Conservation (phyloP, 1,140 invertebrate species). For the Piezodorus guildinii region DNA sequence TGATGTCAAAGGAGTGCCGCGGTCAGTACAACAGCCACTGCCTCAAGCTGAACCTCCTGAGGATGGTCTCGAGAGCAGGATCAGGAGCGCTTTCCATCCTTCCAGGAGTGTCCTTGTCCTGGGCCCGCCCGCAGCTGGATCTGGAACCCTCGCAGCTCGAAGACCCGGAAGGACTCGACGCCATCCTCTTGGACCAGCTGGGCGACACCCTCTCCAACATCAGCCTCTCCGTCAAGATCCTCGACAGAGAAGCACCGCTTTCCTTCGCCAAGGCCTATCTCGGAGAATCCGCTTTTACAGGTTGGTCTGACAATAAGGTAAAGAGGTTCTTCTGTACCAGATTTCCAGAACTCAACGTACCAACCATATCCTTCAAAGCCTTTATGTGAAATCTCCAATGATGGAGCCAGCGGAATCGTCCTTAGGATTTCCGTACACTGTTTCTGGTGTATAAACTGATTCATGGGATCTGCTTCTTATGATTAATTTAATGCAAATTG, state of each 20-base stretch:
- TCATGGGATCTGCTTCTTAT: too few relatives aligned
- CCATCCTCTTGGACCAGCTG: constrained; percentile 4
- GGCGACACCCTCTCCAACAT: constrained; percentile 14
- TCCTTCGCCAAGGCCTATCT: constrained; percentile 16
- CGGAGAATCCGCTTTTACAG: constrained; percentile 5
- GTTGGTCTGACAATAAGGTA: background rate
- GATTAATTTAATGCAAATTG: too few relatives aligned
- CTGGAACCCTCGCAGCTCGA: constrained; percentile 34
- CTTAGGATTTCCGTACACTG: too few relatives aligned
- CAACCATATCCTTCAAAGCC: too few relatives aligned
- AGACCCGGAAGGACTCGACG: constrained; percentile 44
- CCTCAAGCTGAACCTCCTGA: constrained; percentile 65
- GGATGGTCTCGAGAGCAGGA: constrained; percentile 55
- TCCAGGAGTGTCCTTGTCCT: constrained; percentile 33
- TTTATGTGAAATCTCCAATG: too few relatives aligned
- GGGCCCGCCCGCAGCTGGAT: constrained; percentile 7
- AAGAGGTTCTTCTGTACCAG: too few relatives aligned
- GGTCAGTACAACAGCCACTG: constrained; percentile 61
- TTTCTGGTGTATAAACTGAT: too few relatives aligned
- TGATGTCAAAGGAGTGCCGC: constrained; percentile 38
- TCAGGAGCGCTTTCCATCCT: constrained; percentile 46
- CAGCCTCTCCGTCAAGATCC: constrained; percentile 52
- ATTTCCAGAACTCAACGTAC: too few relatives aligned
- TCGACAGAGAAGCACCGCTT: constrained; percentile 43
- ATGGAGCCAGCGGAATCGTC: too few relatives aligned